Evolutionary conservation across 2,888 invertebrate species (phyloP).

Genomic region (Lingula anatina): DNA sequence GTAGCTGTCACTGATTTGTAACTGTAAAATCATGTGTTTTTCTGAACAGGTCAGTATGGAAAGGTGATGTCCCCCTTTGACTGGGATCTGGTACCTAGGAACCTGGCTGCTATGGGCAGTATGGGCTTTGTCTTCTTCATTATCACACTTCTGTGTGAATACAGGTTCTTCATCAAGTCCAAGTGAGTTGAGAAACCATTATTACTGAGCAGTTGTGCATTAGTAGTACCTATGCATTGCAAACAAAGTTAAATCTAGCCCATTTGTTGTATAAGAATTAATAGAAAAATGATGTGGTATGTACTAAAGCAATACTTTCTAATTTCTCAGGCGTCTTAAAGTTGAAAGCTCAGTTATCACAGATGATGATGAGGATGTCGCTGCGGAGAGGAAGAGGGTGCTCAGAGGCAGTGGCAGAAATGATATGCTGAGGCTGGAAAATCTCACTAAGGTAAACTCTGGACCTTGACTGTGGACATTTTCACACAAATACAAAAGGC

Average conservation of each 20-base stretch:
- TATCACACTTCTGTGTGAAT: conserved; percentile 48
- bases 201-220: conserved; percentile 8
- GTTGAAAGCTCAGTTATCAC: too few species aligned
- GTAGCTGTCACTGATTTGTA: too few species aligned
- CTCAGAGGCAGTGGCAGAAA: conserved; percentile 43
- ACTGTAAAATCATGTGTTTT: background rate
- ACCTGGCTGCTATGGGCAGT: conserved; percentile 47
- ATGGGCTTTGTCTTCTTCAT: conserved; percentile 45
- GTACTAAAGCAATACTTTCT: too few species aligned
- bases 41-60: conserved; percentile 35
- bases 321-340: too few species aligned
- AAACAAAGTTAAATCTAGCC: too few species aligned
- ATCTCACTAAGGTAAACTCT: conserved; percentile 46
- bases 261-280: too few species aligned
- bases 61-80: conserved; percentile 46
- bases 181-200: conserved; percentile 20
- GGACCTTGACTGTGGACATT: too few species aligned
- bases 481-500: too few species aligned
- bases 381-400: conserved; percentile 49
- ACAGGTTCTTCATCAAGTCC: conserved; percentile 35
- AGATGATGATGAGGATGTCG: conserved; percentile 53
- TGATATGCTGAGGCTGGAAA: conserved; percentile 51
- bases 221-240: too few species aligned
- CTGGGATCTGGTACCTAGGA: conserved; percentile 45
- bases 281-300: too few species aligned